Evolutionary conservation across 2,888 invertebrate species (phyloP).

Genomic region (Brachypalpus laphriformis): DNA sequence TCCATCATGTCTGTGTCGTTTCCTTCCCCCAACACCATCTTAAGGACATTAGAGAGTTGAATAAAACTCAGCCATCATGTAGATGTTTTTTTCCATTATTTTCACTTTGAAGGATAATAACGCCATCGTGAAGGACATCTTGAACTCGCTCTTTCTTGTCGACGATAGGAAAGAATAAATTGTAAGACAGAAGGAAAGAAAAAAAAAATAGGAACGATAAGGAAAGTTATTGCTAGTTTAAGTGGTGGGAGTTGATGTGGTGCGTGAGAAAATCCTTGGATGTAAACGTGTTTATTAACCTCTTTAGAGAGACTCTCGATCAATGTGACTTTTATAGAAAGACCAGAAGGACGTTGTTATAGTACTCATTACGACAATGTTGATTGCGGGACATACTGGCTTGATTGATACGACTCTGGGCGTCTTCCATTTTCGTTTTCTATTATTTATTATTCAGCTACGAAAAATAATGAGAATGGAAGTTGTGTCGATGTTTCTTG

Average conservation of each 20-base stretch:
- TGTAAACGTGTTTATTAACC: constrained; percentile 39
- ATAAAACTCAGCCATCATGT: constrained; percentile 40
- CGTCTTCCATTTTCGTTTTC: neutral
- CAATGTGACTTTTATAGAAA: constrained; percentile 4
- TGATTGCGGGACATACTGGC: neutral
- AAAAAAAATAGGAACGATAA: neutral
- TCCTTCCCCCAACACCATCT: neutral
- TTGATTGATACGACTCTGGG: neutral
- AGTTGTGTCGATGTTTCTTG: neutral
- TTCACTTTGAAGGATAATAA: constrained; percentile 36
- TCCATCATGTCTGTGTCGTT: constrained; percentile 7
- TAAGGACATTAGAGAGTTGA: constrained; percentile 44
- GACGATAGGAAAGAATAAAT: neutral
- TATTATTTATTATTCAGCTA: neutral
- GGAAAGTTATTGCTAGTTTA: constrained; percentile 10
- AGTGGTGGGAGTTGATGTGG: constrained; percentile 11
- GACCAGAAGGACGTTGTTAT: neutral
- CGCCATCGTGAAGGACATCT: constrained; percentile 49
- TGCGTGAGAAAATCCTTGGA: neutral
- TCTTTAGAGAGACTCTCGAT: constrained; percentile 21
- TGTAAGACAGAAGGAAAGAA: neutral
- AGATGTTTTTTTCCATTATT: constrained; percentile 28
- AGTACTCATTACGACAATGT: neutral
- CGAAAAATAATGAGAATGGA: neutral
- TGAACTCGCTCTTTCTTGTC: constrained; percentile 22